These are phyloP conservation scores for Muricea muricata DNA, from an alignment of 92 coral and sea anemone genomes.

Conservation along the genomic window DNA sequence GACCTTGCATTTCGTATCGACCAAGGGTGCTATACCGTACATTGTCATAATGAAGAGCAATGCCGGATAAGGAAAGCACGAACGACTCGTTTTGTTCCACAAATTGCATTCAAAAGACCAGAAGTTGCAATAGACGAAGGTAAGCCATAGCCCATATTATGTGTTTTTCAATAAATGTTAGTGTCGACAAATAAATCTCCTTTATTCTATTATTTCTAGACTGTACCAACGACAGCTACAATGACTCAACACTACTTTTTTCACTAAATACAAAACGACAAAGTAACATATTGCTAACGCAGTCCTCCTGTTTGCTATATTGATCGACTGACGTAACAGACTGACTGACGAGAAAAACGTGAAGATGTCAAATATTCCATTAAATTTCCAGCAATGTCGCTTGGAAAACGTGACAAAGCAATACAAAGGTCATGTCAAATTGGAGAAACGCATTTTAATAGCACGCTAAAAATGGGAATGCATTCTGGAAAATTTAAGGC, in stretches of 20 bases:
- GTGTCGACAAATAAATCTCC: too few species aligned
- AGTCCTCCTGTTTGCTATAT: too few species aligned
- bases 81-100: constrained; percentile 81
- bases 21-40: constrained; percentile 92
- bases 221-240: too few species aligned
- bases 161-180: too few species aligned
- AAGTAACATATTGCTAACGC: too few species aligned
- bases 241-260: too few species aligned
- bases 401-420: constrained; percentile 48
- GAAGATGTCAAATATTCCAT: not conserved
- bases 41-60: constrained; percentile 74
- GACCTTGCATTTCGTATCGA: constrained; percentile 95
- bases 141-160: too few species aligned
- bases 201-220: not conserved
- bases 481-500: constrained; percentile 90
- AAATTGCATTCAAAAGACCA: constrained; percentile 59
- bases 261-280: too few species aligned
- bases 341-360: constrained; percentile 24
- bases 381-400: constrained; percentile 53
- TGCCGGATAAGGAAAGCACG: constrained; percentile 89
- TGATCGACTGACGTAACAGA: too few species aligned
- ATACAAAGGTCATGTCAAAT: constrained; percentile 87
- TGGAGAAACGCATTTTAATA: constrained; percentile 88
- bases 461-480: constrained; percentile 93
- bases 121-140: constrained; percentile 43